Conservation (phyloP, 2,888 invertebrate species). For the Tachina lurida region DNA sequence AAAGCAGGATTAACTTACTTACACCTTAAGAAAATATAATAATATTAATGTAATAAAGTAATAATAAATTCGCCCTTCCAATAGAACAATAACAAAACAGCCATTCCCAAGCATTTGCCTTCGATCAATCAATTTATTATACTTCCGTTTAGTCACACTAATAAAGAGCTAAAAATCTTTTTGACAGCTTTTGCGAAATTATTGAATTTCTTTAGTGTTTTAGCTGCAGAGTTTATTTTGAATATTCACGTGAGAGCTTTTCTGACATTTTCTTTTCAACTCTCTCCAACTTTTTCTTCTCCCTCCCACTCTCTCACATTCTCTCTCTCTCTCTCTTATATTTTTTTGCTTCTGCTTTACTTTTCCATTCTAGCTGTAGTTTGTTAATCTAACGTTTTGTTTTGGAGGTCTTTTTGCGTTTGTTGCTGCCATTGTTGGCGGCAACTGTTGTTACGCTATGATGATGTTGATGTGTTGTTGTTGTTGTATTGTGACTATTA, state of each 20-base stretch:
- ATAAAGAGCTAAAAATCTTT: neutral
- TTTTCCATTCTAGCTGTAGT: neutral
- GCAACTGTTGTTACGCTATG: conserved; percentile 71
- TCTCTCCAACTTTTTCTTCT: neutral
- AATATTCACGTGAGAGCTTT: neutral
- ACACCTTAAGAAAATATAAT: conserved; percentile 65
- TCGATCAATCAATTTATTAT: conserved; percentile 24
- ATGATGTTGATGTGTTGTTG: conserved; percentile 75
- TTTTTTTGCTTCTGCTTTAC: neutral
- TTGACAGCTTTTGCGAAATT: conserved; percentile 4
- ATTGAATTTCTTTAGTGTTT: neutral
- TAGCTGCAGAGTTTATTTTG: conserved; percentile 19
- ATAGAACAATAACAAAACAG: conserved; percentile 53
- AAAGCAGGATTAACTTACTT: conserved; percentile 66
- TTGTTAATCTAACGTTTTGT: conserved; percentile 80
- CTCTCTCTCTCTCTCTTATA: neutral
- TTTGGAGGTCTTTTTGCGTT: conserved; percentile 81
- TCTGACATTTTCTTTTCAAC: neutral
- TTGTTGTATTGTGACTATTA: conserved; percentile 66
- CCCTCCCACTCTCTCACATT: neutral
- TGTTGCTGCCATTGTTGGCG: conserved; percentile 74
- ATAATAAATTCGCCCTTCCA: conserved; percentile 64
- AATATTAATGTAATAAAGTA: conserved; percentile 37
- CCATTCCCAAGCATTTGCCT: conserved; percentile 30
- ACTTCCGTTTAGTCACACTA: conserved; percentile 17